Evolutionary conservation across 2,888 invertebrate species (phyloP).

Genomic region (Charanyca ferruginea): DNA sequence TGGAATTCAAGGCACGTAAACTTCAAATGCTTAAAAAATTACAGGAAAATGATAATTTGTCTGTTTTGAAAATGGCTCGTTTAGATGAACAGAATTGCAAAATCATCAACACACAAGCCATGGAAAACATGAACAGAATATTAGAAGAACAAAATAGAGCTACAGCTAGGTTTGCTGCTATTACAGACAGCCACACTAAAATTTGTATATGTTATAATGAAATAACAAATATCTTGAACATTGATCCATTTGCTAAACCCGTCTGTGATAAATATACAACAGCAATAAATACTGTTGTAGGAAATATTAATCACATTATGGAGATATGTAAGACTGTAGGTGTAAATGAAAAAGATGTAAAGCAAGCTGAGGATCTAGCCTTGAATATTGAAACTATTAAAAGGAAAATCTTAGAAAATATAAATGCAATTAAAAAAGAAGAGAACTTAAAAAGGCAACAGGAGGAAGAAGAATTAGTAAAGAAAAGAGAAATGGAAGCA

Average conservation of each 20-base stretch:
- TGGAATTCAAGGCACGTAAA: slow-evolving; percentile 83
- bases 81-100: slow-evolving; percentile 87
- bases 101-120: slow-evolving; percentile 80
- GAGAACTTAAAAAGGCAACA: slow-evolving; percentile 72
- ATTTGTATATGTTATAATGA: slow-evolving; percentile 91
- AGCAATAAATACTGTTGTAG: slow-evolving; percentile 81
- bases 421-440: slow-evolving; percentile 75
- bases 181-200: slow-evolving; percentile 90
- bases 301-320: slow-evolving; percentile 85
- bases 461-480: slow-evolving; percentile 76
- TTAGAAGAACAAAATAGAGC: slow-evolving; percentile 89
- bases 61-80: slow-evolving; percentile 82
- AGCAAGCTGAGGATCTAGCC: slow-evolving; percentile 89
- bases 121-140: slow-evolving; percentile 88
- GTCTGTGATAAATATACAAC: slow-evolving; percentile 84
- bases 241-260: slow-evolving; percentile 81
- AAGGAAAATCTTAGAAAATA: slow-evolving; percentile 81
- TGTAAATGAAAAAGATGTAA: slow-evolving; percentile 89
- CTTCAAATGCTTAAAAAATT: slow-evolving; percentile 84
- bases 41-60: slow-evolving; percentile 89
- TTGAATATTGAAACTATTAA: slow-evolving; percentile 87
- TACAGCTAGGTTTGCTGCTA: slow-evolving; percentile 87
- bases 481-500: slow-evolving; percentile 75
- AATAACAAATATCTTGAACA: slow-evolving; percentile 86
- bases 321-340: slow-evolving; percentile 83